Conservation (phyloP, 2,888 invertebrate genomes). For the Danaus chrysippus region DNA sequence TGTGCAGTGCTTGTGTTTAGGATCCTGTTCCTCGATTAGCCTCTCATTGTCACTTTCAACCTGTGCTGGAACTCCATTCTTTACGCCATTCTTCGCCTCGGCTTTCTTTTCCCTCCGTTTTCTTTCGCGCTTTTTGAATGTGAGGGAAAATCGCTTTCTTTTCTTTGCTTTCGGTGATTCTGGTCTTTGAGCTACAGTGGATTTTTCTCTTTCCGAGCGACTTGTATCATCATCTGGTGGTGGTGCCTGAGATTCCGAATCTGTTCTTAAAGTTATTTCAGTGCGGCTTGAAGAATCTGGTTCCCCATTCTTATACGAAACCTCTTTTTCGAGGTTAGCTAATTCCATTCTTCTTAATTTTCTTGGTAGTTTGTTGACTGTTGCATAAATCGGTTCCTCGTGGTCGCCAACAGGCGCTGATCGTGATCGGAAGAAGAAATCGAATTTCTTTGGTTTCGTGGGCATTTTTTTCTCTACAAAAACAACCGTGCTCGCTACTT, state of each 20-base stretch:
- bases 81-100: constrained; percentile 58
- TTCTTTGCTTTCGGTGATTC: constrained; percentile 72
- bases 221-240: constrained; percentile 71
- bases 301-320: constrained; percentile 65
- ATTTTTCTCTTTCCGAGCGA: constrained; percentile 69
- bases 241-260: constrained; percentile 63
- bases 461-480: constrained; percentile 73
- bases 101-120: constrained; percentile 70
- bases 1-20: constrained; percentile 61
- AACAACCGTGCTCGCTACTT: constrained; percentile 74
- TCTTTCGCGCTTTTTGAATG: constrained; percentile 70
- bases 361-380: constrained; percentile 74
- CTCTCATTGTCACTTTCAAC: constrained; percentile 70
- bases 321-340: constrained; percentile 71
- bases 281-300: constrained; percentile 67
- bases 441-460: constrained; percentile 68
- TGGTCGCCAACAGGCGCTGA: constrained; percentile 74
- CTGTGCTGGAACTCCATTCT: constrained; percentile 56
- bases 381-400: constrained; percentile 75
- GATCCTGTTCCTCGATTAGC: constrained; percentile 62
- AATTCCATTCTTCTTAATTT: constrained; percentile 70
- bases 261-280: constrained; percentile 65
- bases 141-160: constrained; percentile 68
- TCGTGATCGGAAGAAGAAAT: constrained; percentile 71
- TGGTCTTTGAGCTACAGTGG: constrained; percentile 58